Conservation (phyloP, 2,888 invertebrate species). For the Lasioglossum zephyrum region DNA sequence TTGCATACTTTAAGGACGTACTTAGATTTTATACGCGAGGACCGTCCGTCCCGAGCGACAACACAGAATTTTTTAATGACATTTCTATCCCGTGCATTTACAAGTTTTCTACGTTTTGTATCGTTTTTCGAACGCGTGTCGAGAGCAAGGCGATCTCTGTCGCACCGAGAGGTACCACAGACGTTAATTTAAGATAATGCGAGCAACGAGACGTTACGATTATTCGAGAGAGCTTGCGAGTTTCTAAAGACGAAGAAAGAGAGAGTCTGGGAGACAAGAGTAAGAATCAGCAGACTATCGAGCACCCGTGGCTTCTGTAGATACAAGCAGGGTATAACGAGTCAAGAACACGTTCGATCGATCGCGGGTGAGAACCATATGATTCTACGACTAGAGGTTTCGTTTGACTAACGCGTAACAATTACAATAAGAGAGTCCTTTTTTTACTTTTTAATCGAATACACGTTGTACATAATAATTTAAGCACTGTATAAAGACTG, state of each 20-base stretch:
- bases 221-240: background rate
- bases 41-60: conserved; percentile 47
- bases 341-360: conserved; percentile 71
- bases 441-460: conserved; percentile 79
- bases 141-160: background rate
- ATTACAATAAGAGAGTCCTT: conserved; percentile 65
- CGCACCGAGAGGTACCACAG: conserved; percentile 29
- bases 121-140: background rate
- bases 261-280: background rate
- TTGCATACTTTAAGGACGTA: conserved; percentile 34
- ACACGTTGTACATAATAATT: conserved; percentile 82
- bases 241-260: background rate
- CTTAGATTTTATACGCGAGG: conserved; percentile 42
- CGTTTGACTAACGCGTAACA: conserved; percentile 58
- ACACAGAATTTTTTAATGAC: conserved; percentile 37
- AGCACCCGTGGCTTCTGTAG: conserved; percentile 72
- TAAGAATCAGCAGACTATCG: conserved; percentile 2
- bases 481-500: conserved; percentile 83
- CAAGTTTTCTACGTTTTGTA: conserved; percentile 43
- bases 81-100: conserved; percentile 44
- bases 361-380: conserved; percentile 45
- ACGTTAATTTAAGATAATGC: background rate
- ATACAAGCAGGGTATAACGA: conserved; percentile 82
- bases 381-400: conserved; percentile 55
- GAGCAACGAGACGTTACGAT: conserved; percentile 44